Base-by-base conservation (phyloP, 2,888 invertebrate genomes). In the Julus scandinavius region DNA sequence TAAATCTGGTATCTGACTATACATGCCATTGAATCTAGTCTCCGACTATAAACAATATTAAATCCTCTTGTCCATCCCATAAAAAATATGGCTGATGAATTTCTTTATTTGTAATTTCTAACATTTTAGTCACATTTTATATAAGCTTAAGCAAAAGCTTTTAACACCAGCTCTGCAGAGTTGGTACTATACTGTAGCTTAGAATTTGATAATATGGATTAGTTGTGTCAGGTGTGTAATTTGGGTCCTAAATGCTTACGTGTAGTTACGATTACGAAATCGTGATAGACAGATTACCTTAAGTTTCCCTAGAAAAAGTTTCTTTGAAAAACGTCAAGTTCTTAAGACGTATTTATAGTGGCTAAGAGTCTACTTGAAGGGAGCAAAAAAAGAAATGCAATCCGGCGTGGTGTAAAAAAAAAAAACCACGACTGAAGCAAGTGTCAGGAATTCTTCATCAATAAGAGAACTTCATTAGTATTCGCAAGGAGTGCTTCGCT, bases 391-490 rank as follows among this genome's bases (percentile, higher is more conserved):
- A 80, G 80, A 80, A 80, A 80, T 13, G 80, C 80, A 80, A 80
- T 80, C 80, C 15, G 80, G 38, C 38, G 80, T 80, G 29, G 80
- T 13, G 38, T 40, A 80, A 80, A 80, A 80, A 80, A 80, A 80
- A 80, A 80, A 80, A 80, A 80, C 13, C 80, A 38, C 38, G 80
- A 80, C 38, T 38, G 80, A 80, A 80, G 80, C 80, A 80, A 80
- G 80, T 80, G 80, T 80, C 80, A 80, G 80, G 38, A 80, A 80
- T 80, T 80, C 80, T 80, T 80, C 11, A 80, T 29, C 80, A 80
- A 80, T 80, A 80, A 80, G 80, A 80, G 38, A 80, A 38, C 80
- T 80, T 80, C 80, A 80, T 80, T 80, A 80, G 80, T 80, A 80
- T 80, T 80, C 80, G 11, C 38, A 38, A 38, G 38, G 80, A 80